Evolutionary conservation across 37 sponge, comb jelly and placozoan genomes (phyloP).

Genomic region (Ianthella basta): DNA sequence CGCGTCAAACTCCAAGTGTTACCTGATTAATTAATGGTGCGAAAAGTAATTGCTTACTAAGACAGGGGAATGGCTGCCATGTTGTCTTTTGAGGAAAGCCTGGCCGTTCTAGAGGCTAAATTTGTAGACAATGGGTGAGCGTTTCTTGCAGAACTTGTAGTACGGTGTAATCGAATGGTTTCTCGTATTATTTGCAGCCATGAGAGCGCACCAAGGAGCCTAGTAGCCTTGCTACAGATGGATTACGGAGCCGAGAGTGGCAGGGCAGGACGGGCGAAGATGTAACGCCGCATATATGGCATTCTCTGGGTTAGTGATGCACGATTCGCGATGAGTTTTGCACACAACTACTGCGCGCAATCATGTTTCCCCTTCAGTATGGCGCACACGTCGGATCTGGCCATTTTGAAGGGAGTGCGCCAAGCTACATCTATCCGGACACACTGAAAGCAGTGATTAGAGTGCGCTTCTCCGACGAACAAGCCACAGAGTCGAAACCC

Average conservation of each 20-base stretch:
- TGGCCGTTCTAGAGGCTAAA: neutral
- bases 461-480: too few species aligned
- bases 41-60: neutral
- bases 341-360: neutral
- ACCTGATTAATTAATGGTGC: too few species aligned
- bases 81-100: neutral
- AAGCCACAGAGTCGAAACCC: too few species aligned
- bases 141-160: neutral
- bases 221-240: neutral
- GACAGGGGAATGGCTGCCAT: neutral
- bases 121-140: constrained; percentile 1
- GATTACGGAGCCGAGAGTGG: neutral
- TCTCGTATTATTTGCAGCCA: neutral
- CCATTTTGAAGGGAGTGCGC: too few species aligned
- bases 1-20: too few species aligned
- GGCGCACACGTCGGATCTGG: too few species aligned
- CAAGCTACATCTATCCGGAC: too few species aligned
- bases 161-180: neutral
- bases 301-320: neutral
- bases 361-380: too few species aligned
- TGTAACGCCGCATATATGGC: neutral
- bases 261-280: neutral
- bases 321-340: too few species aligned
- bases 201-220: neutral
- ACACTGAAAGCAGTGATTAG: too few species aligned